phyloP scores from a whole-genome alignment of 2,797 vertebrate genomes.

The Podarcis siculus region DNA sequence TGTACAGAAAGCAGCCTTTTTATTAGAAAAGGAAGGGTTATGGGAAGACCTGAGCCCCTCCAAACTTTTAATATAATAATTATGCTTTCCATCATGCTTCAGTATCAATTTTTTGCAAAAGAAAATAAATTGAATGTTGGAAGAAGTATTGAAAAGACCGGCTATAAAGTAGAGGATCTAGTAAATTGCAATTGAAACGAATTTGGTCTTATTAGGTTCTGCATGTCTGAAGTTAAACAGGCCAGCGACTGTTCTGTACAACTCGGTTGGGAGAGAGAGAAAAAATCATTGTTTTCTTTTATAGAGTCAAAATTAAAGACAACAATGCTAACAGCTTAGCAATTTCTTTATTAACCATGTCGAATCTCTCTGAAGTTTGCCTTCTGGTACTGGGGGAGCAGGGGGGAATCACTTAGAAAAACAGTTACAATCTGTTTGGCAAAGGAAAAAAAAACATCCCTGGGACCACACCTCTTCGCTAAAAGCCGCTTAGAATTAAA shows the following conservation, averaged over 20 bases:
- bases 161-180: neutral
- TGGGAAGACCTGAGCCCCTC: neutral
- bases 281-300: neutral
- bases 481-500: slow-evolving; percentile 41
- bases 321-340: neutral
- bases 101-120: neutral
- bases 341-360: slow-evolving; percentile 14
- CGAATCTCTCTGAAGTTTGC: neutral
- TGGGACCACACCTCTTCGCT: slow-evolving; percentile 43
- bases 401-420: neutral
- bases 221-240: slow-evolving; percentile 9
- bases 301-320: neutral
- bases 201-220: neutral
- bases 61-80: slow-evolving; percentile 6
- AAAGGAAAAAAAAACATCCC: neutral
- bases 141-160: slow-evolving; percentile 39
- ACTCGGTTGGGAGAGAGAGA: neutral
- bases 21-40: neutral
- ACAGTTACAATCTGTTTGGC: slow-evolving; percentile 17
- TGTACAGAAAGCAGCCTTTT: neutral
- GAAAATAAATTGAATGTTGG: slow-evolving; percentile 27
- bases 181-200: slow-evolving; percentile 31
- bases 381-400: slow-evolving; percentile 13
- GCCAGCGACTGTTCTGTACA: neutral
- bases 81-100: neutral